Evolutionary conservation across 2,888 invertebrate species (phyloP).

Genomic region (Tiliacea aurago): DNA sequence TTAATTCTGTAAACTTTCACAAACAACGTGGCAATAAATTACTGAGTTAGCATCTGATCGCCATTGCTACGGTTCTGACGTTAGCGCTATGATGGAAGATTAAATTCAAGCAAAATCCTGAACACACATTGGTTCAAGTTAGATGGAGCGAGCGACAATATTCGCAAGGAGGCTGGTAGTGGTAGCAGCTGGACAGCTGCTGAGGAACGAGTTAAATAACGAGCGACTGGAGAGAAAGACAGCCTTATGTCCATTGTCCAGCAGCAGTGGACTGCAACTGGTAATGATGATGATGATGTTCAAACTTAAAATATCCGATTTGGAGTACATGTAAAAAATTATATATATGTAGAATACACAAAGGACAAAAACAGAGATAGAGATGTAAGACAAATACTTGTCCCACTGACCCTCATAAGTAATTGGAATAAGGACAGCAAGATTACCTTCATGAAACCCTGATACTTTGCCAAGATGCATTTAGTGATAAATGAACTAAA

Average conservation of each 20-base stretch:
- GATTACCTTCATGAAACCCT: slow-evolving; percentile 28
- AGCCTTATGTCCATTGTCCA: too few species aligned
- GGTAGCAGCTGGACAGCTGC: not conserved
- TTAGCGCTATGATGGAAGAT: not conserved
- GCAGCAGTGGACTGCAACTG: too few species aligned
- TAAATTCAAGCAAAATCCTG: not conserved
- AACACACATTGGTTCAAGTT: not conserved
- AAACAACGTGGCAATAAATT: slow-evolving; percentile 6
- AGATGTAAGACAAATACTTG: not conserved
- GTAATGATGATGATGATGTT: too few species aligned
- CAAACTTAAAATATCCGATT: too few species aligned
- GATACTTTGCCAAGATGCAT: slow-evolving; percentile 42
- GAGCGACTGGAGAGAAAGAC: too few species aligned
- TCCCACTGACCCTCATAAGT: too few species aligned
- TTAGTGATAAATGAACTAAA: slow-evolving; percentile 25
- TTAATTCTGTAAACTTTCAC: slow-evolving; percentile 14
- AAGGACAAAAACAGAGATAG: not conserved
- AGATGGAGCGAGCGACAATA: too few species aligned
- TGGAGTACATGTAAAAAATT: too few species aligned
- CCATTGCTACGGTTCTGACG: slow-evolving; percentile 8
- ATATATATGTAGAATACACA: too few species aligned
- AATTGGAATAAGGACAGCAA: not conserved
- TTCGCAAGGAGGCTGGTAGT: not conserved
- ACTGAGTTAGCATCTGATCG: not conserved
- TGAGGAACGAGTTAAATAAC: not conserved